Conservation (phyloP, 2,888 invertebrate genomes). For the Ennomos fuscantarius region DNA sequence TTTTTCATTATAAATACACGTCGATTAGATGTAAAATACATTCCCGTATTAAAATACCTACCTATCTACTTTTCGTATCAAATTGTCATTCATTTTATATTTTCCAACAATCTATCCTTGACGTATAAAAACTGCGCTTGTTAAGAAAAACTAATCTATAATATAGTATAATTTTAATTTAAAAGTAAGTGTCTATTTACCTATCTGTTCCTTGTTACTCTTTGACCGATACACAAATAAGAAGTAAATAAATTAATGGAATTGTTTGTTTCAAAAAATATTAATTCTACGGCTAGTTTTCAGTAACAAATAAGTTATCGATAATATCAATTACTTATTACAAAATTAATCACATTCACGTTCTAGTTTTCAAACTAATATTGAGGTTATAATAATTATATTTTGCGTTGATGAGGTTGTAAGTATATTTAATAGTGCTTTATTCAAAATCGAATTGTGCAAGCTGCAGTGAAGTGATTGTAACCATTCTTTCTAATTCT, state of each 20-base stretch:
- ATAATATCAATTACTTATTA: constrained; percentile 21
- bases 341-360: neutral
- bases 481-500: constrained; percentile 68
- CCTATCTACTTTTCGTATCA: constrained; percentile 83
- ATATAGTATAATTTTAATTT: constrained; percentile 32
- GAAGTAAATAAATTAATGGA: no score
- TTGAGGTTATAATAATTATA: neutral
- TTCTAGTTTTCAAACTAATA: neutral
- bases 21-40: constrained; percentile 71
- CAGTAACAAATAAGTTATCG: constrained; percentile 13
- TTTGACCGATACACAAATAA: constrained; percentile 16
- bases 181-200: constrained; percentile 49
- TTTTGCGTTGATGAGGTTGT: constrained; percentile 13
- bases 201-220: constrained; percentile 28
- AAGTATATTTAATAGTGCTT: constrained; percentile 20
- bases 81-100: constrained; percentile 61
- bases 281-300: constrained; percentile 29
- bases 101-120: constrained; percentile 56
- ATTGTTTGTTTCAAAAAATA: no score
- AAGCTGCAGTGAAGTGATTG: constrained; percentile 68
- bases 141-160: constrained; percentile 53
- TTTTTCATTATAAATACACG: constrained; percentile 46
- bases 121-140: constrained; percentile 58
- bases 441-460: constrained; percentile 59
- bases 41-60: constrained; percentile 82